Percentiles rank a stretch among this genome's conserved stretches.
Evolutionary conservation across 2,888 invertebrate species (phyloP).

Genomic region (Latheticus oryzae): DNA sequence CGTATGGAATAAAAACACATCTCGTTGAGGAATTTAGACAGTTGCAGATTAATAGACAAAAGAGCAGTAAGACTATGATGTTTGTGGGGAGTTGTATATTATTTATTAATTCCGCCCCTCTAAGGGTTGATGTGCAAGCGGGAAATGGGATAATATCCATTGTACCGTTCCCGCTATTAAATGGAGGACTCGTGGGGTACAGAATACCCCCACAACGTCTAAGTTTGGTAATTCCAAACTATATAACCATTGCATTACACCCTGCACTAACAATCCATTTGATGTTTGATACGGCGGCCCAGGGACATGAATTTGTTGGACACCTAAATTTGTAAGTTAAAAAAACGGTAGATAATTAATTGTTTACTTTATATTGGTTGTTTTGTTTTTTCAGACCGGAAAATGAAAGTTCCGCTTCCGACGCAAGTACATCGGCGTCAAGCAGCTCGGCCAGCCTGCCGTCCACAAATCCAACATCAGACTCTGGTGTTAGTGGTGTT

Average conservation of each 20-base stretch:
- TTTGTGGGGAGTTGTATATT: constrained; percentile 16
- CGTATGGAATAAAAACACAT: constrained; percentile 7
- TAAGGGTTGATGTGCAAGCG: constrained; percentile 1
- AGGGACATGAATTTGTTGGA: constrained; percentile 5
- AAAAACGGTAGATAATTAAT: constrained; percentile 25
- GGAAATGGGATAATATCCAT: constrained; percentile 9
- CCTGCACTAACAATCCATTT: constrained; percentile 7
- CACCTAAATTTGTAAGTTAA: constrained; percentile 19
- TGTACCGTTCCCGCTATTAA: constrained; percentile 16
- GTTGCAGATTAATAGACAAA: constrained; percentile 19
- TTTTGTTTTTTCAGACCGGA: constrained; percentile 27
- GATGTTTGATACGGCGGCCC: constrained; percentile 9
- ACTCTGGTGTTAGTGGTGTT: constrained; percentile 24
- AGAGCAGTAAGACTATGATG: not conserved
- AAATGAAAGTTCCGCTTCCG: constrained; percentile 15
- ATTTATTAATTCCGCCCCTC: constrained; percentile 8
- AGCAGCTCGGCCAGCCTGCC: constrained; percentile 7
- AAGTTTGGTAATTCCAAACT: not conserved
- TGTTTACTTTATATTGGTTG: constrained; percentile 30
- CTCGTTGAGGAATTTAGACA: constrained; percentile 18
- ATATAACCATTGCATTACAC: constrained; percentile 1
- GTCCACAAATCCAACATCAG: constrained; percentile 25
- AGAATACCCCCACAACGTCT: constrained; percentile 17
- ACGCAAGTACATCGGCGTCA: constrained; percentile 5
- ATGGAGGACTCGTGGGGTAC: constrained; percentile 11